phyloP scores from a whole-genome alignment of 53 echinoderm and acorn worm genomes.

The Echinometra lucunter region DNA sequence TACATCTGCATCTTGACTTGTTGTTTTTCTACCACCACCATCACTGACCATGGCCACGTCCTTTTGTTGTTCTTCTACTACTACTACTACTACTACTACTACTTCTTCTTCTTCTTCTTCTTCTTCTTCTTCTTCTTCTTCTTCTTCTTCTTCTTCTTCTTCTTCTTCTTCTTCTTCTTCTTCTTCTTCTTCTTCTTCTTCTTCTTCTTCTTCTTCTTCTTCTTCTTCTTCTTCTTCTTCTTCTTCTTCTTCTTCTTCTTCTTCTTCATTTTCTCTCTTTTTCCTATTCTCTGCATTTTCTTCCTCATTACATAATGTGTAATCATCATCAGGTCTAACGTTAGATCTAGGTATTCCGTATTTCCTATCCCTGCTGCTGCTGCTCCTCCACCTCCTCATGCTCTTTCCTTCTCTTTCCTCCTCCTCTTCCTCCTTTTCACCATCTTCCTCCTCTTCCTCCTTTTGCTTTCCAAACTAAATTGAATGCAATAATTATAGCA shows the following conservation, averaged over 20 bases:
- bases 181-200: neutral
- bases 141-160: neutral
- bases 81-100: neutral
- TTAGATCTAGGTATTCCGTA: neutral
- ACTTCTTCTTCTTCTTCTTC: neutral
- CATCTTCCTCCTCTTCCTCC: no score
- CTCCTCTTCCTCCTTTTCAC: no score
- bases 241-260: neutral
- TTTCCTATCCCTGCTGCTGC: neutral
- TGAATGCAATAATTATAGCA: no score
- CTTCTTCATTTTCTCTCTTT: neutral
- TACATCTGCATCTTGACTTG: no score
- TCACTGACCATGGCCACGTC: neutral
- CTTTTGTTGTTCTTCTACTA: neutral
- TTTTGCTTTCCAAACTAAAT: no score
- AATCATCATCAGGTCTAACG: neutral
- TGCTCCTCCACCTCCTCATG: neutral
- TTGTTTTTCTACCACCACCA: no score
- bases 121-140: neutral
- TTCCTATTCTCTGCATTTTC: neutral
- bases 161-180: neutral
- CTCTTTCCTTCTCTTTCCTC: neutral
- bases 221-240: neutral
- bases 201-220: neutral
- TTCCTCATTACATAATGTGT: neutral